A percentile compares a stretch with the other conserved stretches of the same genome.
These are phyloP conservation scores for Euspilapteryx auroguttella DNA, from an alignment of 2,888 invertebrate genomes.

Conservation along the genomic window DNA sequence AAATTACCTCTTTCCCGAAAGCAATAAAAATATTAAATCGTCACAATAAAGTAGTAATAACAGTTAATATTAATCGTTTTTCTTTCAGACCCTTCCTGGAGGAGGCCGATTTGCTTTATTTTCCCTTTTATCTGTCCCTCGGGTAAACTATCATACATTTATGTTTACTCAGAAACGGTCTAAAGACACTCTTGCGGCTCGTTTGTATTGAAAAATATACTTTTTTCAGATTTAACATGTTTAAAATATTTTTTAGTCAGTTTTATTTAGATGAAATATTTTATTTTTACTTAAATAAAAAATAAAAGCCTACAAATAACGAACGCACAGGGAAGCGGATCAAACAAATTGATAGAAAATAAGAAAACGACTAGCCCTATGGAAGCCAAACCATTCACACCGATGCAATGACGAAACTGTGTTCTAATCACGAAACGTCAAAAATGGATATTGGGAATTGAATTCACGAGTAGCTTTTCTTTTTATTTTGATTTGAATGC, in stretches of 20 bases:
- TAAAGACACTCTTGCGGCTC: slow-evolving; percentile 31
- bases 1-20: too few relatives aligned
- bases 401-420: slow-evolving; percentile 55
- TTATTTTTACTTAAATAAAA: too few relatives aligned
- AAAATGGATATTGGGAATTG: slow-evolving; percentile 59
- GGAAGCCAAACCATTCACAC: too few relatives aligned
- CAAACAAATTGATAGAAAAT: too few relatives aligned
- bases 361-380: too few relatives aligned
- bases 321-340: too few relatives aligned
- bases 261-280: too few relatives aligned
- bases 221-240: too few relatives aligned
- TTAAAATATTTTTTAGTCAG: too few relatives aligned
- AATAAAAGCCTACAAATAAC: too few relatives aligned
- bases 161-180: slow-evolving; percentile 43
- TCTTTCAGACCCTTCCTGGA: slow-evolving; percentile 51
- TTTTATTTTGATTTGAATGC: slow-evolving; percentile 25
- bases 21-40: slow-evolving; percentile 52
- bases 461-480: slow-evolving; percentile 37
- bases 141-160: slow-evolving; percentile 56
- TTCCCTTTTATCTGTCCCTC: slow-evolving; percentile 49
- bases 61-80: slow-evolving; percentile 61
- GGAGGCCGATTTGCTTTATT: slow-evolving; percentile 47
- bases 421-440: slow-evolving; percentile 59
- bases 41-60: slow-evolving; percentile 47
- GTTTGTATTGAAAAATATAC: too few relatives aligned